Base-by-base conservation (phyloP, 2,888 invertebrate species). In the Drosophila lutescens region DNA sequence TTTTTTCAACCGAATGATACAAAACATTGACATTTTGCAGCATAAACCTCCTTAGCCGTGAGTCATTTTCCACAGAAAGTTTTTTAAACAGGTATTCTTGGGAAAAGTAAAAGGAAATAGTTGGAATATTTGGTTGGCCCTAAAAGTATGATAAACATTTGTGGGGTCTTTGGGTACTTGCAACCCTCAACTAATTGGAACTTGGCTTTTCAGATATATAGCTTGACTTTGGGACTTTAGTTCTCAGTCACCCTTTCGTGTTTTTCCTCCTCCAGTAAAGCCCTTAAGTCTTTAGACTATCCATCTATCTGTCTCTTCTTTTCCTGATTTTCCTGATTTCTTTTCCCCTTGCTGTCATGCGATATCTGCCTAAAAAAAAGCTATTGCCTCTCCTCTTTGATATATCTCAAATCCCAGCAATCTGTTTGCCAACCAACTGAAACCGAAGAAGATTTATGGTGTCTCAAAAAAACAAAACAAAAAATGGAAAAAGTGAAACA, bases 381-480 rank as follows among this genome's bases (percentile, higher is more conserved):
- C 58, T 70, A 68, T 47, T 62, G 50, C 61, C 47, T 50, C 53
- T 75, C 53, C 57, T 43, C 77, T 75, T 72, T 74, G 78, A 71
- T 53, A 88, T 74, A 86, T 86, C 69, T 68, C 60, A 86, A 79
- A 86, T 84, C 85, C 89, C 61, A 76, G 87, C 85, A 86, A 88
- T 86, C 89, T 86, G 85, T 88, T 79, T 88, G 87, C 79, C 49
- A 49, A 17, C 49, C 76, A 79, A 86, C 69, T 79, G 87, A 79
- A 86, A 88, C 79, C 85, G 67, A 88, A 84, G 78, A 86, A 88
- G 87, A 86, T 86, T 86, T 86, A 86, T 86, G 74, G 66, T 58
- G 46, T 69, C 76, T 80, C 69, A 67, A 65, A 66, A 67, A 23
- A 46, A 23, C 30, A 57, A 12, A 57, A 12, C 20, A 13, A 20